Evolutionary conservation across 2,888 invertebrate genomes (phyloP).

Genomic region (Hybos culiciformis): DNA sequence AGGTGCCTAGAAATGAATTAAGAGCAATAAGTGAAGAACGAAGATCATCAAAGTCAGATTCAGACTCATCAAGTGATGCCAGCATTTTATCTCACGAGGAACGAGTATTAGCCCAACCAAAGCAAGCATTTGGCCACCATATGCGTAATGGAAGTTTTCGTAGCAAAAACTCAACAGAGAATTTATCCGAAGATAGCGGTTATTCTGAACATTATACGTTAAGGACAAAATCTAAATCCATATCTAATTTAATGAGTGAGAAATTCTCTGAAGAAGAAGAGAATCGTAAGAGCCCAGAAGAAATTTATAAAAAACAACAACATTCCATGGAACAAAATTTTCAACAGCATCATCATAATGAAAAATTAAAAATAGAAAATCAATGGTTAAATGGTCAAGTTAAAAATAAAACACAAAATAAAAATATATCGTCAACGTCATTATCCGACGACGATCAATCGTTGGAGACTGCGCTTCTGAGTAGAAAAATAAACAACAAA

Average conservation of each 20-base stretch:
- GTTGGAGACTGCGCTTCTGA: constrained; percentile 5
- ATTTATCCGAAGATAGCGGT: constrained; percentile 68
- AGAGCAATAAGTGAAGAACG: background rate
- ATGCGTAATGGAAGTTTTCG: constrained; percentile 8
- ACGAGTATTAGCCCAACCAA: constrained; percentile 6
- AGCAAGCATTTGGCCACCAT: background rate
- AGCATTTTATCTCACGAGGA: constrained; percentile 18
- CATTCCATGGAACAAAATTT: constrained; percentile 9
- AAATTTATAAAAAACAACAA: constrained; percentile 11
- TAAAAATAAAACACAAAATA: no score
- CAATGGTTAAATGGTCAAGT: background rate
- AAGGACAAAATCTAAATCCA: constrained; percentile 34
- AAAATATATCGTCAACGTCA: constrained; percentile 2
- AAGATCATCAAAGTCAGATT: constrained; percentile 14
- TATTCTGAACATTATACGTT: constrained; percentile 42
- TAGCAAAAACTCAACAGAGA: constrained; percentile 53
- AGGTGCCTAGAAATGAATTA: no score
- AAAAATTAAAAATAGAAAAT: background rate
- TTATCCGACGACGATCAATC: constrained; percentile 5
- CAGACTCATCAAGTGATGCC: constrained; percentile 19
- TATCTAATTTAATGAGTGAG: constrained; percentile 31
- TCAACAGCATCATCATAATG: background rate
- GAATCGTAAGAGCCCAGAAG: constrained; percentile 18
- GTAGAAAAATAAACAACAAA: background rate
- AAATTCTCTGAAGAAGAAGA: constrained; percentile 32